Base-by-base conservation (phyloP, 2,888 invertebrate species). In the Stenichneumon culpator region DNA sequence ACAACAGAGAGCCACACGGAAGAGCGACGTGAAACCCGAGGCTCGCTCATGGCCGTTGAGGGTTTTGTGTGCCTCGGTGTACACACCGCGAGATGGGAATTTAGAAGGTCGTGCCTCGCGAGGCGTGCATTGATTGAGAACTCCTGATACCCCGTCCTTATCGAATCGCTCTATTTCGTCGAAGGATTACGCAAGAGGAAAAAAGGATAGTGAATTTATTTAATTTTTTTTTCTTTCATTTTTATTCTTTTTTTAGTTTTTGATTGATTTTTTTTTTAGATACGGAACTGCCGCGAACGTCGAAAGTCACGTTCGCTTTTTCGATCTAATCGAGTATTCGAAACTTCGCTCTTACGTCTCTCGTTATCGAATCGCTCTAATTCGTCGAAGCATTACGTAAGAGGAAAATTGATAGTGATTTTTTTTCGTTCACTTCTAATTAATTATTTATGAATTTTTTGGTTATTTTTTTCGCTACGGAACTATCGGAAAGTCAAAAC, bases 311-410 rank as follows among this genome's bases (percentile, higher is more conserved):
- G 4, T 72, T 75, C 72, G n/a, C 57, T 69, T 85, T 85, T 68
- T 54, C 73, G 63, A 75, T 81, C 74, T 65, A 79, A 85, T 87
- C 81, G 79, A 79, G 75, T 69, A 80, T 72, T 79, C 67, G 68
- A 78, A 79, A 57, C 74, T 81, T 79, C 50, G 50, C 44, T 39
- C 67, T 73, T 75, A 25, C n/a, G 28, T 67, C 60, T 79, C 75
- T 70, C 47, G 67, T 57, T 82, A 32, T 32, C 32, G 32, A 32
- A 32, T 32, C 32, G 32, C 4, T 32, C 32, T 32, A 5, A 6
- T 32, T 32, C 32, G 32, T 32, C 32, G 32, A 32, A 32, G 6
- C 0, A 32, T 32, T 32, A 32, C 32, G 32, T 32, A 32, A 32
- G 32, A 32, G 5, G 25, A 28, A 28, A 28, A 60, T 0, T 3